Evolutionary conservation across 2,113 vertebrate genomes (phyloP).

Genomic region (Uropsilus gracilis): DNA sequence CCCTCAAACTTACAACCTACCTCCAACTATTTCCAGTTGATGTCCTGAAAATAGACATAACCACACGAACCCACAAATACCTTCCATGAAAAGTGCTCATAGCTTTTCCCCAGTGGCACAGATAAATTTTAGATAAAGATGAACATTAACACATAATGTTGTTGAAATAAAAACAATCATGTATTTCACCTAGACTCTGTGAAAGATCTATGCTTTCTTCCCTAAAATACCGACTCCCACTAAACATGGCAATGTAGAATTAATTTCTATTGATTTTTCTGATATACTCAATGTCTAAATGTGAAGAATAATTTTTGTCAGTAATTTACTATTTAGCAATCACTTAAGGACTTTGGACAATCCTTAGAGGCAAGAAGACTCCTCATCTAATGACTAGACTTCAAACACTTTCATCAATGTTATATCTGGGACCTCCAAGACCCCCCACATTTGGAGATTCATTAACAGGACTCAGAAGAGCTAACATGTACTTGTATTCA

Average conservation of each 20-base stretch:
- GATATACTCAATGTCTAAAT: neutral
- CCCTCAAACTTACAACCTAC: neutral
- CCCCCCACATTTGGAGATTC: neutral
- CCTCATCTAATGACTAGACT: neutral
- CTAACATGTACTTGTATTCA: neutral
- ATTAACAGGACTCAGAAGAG: neutral
- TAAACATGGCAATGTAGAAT: neutral
- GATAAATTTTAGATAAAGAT: neutral
- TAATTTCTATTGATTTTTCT: slow-evolving; percentile 22
- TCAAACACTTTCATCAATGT: slow-evolving; percentile 25
- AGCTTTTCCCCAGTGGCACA: neutral
- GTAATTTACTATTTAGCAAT: neutral
- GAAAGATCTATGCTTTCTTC: slow-evolving; percentile 9
- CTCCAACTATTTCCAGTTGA: slow-evolving; percentile 9
- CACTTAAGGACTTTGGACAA: neutral
- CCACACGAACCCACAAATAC: neutral
- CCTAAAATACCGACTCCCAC: neutral
- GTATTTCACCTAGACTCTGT: neutral
- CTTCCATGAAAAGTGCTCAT: neutral
- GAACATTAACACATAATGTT: neutral
- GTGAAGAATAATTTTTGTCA: neutral
- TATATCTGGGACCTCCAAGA: neutral
- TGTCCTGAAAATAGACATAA: neutral
- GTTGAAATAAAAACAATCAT: neutral
- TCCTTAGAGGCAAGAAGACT: neutral